Conservation (phyloP, 2,797 vertebrate genomes). For the Helostoma temminkii region DNA sequence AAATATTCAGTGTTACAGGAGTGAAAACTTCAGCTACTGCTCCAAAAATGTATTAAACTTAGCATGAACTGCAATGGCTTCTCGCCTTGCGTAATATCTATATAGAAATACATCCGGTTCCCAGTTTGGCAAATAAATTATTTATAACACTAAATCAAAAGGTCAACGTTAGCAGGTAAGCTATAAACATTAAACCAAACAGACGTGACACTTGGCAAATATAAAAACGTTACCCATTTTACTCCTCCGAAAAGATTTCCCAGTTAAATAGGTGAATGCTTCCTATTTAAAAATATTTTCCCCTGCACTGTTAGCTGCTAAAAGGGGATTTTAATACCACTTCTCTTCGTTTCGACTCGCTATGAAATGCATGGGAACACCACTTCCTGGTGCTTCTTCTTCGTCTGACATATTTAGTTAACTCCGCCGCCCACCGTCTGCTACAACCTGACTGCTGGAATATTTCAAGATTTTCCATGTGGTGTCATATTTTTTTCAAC, state of each 20-base stretch:
- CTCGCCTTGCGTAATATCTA: not conserved
- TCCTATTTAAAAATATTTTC: not conserved
- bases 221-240: constrained; percentile 53
- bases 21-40: too few relatives aligned
- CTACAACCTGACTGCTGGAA: too few relatives aligned
- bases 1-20: too few relatives aligned
- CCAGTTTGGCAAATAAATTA: not conserved
- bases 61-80: too few relatives aligned
- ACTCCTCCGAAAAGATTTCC: not conserved
- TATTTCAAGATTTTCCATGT: too few relatives aligned
- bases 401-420: not conserved
- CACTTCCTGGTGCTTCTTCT: constrained; percentile 18
- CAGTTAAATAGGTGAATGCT: not conserved
- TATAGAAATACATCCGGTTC: too few relatives aligned
- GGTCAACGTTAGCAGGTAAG: constrained; percentile 28
- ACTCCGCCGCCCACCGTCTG: not conserved
- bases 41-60: too few relatives aligned
- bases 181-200: constrained; percentile 38
- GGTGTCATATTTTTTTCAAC: too few relatives aligned
- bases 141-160: not conserved
- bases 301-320: not conserved
- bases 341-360: not conserved
- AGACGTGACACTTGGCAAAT: not conserved
- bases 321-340: not conserved
- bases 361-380: not conserved